Conservation (phyloP, 2,888 invertebrate species). For the Disparrhopalites patrizii region DNA sequence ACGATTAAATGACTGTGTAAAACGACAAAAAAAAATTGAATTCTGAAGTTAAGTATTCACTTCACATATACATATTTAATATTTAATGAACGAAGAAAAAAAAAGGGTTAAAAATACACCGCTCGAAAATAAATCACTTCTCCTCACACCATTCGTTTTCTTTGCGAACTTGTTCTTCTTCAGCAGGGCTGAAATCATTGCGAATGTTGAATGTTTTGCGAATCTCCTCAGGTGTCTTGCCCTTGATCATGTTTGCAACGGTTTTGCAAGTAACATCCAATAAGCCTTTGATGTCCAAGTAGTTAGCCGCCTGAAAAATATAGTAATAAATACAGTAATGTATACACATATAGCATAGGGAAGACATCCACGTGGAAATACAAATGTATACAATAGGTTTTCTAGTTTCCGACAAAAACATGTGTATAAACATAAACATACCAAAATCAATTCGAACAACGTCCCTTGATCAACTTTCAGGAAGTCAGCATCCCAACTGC, state of each 20-base stretch:
- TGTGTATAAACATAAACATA: no score
- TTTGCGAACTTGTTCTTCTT: slow-evolving; percentile 94
- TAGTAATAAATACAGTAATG: not conserved
- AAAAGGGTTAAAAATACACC: not conserved
- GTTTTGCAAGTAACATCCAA: slow-evolving; percentile 98
- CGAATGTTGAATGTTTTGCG: slow-evolving; percentile 95
- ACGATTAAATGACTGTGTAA: no score
- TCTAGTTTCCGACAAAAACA: no score
- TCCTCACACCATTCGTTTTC: slow-evolving; percentile 94
- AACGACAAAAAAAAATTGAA: no score
- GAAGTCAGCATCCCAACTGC: slow-evolving; percentile 98
- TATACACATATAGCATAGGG: not conserved
- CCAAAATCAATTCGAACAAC: slow-evolving; percentile 86
- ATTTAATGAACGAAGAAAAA: no score
- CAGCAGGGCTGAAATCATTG: slow-evolving; percentile 91
- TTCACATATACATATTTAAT: no score
- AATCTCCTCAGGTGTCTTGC: slow-evolving; percentile 93
- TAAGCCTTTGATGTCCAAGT: slow-evolving; percentile 90
- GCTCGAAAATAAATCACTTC: slow-evolving; percentile 57
- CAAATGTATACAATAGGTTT: no score
- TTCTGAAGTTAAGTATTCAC: no score
- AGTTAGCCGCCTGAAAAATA: slow-evolving; percentile 76
- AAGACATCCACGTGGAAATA: no score
- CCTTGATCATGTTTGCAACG: slow-evolving; percentile 97
- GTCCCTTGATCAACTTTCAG: slow-evolving; percentile 97